These are phyloP conservation scores for Aplochiton taeniatus DNA, from an alignment of 2,797 vertebrate genomes.

Conservation along the genomic window DNA sequence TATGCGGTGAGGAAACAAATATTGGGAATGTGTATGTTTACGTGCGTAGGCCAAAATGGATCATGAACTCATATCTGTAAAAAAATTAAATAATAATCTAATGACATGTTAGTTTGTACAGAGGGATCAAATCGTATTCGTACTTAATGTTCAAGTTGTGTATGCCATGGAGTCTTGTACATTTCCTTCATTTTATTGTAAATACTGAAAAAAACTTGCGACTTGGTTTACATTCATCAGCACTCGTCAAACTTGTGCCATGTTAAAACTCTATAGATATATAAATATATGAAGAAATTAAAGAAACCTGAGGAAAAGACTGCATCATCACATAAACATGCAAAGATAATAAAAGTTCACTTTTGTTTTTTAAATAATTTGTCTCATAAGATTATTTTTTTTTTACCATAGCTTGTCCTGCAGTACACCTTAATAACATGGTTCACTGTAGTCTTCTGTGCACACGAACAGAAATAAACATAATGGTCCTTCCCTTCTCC, in stretches of 20 bases:
- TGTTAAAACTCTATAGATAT: constrained; percentile 79
- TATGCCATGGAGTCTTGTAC: constrained; percentile 93
- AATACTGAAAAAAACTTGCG: constrained; percentile 84
- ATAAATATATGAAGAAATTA: constrained; percentile 67
- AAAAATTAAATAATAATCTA: constrained; percentile 77
- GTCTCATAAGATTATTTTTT: constrained; percentile 67
- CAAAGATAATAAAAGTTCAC: constrained; percentile 74
- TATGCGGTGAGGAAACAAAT: constrained; percentile 79
- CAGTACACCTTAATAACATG: constrained; percentile 71
- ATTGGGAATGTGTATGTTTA: constrained; percentile 67
- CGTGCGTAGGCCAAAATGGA: constrained; percentile 86
- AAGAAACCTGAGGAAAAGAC: constrained; percentile 55
- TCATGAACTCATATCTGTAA: constrained; percentile 81
- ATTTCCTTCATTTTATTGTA: constrained; percentile 93
- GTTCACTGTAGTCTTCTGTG: constrained; percentile 88
- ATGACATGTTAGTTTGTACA: constrained; percentile 92
- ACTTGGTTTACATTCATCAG: constrained; percentile 88
- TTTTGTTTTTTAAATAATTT: constrained; percentile 80
- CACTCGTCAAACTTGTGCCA: constrained; percentile 88
- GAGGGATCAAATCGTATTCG: constrained; percentile 86
- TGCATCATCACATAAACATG: constrained; percentile 64
- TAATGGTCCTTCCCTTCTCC: constrained; percentile 66
- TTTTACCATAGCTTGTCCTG: constrained; percentile 76
- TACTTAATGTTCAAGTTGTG: constrained; percentile 89
- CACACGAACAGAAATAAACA: constrained; percentile 82